phyloP scores from a whole-genome alignment of 2,797 vertebrate genomes.

The Pseudochaenichthys georgianus region DNA sequence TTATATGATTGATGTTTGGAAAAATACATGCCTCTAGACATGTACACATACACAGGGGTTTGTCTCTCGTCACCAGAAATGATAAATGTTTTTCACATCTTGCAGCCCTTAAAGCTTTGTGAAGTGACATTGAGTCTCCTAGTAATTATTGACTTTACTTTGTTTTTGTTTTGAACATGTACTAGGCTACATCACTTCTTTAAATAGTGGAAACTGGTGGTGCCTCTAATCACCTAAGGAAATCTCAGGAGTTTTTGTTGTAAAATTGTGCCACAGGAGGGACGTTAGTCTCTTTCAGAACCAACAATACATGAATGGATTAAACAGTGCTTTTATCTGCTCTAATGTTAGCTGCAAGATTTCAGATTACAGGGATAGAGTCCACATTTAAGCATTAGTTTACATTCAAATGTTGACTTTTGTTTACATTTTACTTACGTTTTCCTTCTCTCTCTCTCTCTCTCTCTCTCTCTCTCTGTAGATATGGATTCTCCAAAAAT shows the following conservation, averaged over 20 bases:
- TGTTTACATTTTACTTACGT: not conserved
- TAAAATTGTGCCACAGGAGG: not conserved
- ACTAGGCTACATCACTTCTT: not conserved
- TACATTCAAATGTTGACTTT: too few relatives aligned
- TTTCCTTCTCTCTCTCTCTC: not conserved
- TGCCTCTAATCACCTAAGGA: not conserved
- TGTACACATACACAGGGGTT: conserved; percentile 5
- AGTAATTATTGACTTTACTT: not conserved
- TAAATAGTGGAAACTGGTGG: not conserved
- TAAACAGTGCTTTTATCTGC: not conserved
- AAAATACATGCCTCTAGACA: not conserved
- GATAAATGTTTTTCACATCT: conserved; percentile 22
- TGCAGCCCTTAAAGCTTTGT: conserved; percentile 23
- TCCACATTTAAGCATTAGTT: too few relatives aligned
- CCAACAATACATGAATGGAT: not conserved
- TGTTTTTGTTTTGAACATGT: not conserved
- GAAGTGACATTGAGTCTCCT: conserved; percentile 11
- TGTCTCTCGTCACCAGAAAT: conserved; percentile 21
- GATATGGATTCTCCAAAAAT: conserved; percentile 94
- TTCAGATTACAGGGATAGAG: too few relatives aligned
- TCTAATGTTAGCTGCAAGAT: not conserved
- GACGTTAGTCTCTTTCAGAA: not conserved
- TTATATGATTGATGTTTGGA: conserved; percentile 31
- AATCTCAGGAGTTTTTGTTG: not conserved
- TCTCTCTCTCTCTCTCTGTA: conserved; percentile 74